phyloP scores from a whole-genome alignment of 2,888 invertebrate species.

The Agrilus biguttatus region DNA sequence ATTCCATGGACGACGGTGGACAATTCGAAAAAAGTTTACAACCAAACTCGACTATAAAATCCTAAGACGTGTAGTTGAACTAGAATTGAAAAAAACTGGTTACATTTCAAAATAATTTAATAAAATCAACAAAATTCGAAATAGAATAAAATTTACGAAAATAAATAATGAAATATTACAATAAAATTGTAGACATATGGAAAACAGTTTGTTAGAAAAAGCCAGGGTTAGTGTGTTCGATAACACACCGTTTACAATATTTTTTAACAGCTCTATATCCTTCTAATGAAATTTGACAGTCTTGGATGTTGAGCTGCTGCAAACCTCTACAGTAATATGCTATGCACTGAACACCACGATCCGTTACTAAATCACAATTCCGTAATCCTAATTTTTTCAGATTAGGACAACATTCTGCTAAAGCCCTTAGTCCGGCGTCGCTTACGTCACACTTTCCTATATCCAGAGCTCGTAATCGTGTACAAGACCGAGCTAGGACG shows the following conservation, averaged over 20 bases:
- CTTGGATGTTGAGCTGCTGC: slow-evolving; percentile 85
- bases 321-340: slow-evolving; percentile 82
- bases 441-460: slow-evolving; percentile 90
- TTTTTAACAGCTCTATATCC: slow-evolving; percentile 86
- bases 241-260: slow-evolving; percentile 83
- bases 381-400: slow-evolving; percentile 78
- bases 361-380: slow-evolving; percentile 83
- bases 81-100: too few relatives aligned
- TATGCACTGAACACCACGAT: slow-evolving; percentile 73
- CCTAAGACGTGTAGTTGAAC: too few relatives aligned
- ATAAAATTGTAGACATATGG: neutral
- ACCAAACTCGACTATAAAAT: too few relatives aligned
- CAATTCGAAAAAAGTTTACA: too few relatives aligned
- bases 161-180: too few relatives aligned
- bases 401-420: slow-evolving; percentile 82
- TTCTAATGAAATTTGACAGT: slow-evolving; percentile 77
- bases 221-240: slow-evolving; percentile 90
- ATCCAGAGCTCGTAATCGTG: slow-evolving; percentile 72
- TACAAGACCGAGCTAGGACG: slow-evolving; percentile 72
- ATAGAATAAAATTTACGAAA: too few relatives aligned
- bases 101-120: too few relatives aligned
- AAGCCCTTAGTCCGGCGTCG: slow-evolving; percentile 71
- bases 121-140: too few relatives aligned
- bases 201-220: slow-evolving; percentile 49
- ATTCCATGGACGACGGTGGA: too few relatives aligned